A percentile compares a stretch with the other conserved stretches of the same genome.
Conservation (phyloP, 2,113 vertebrate genomes). For the Xenopus borealis region DNA sequence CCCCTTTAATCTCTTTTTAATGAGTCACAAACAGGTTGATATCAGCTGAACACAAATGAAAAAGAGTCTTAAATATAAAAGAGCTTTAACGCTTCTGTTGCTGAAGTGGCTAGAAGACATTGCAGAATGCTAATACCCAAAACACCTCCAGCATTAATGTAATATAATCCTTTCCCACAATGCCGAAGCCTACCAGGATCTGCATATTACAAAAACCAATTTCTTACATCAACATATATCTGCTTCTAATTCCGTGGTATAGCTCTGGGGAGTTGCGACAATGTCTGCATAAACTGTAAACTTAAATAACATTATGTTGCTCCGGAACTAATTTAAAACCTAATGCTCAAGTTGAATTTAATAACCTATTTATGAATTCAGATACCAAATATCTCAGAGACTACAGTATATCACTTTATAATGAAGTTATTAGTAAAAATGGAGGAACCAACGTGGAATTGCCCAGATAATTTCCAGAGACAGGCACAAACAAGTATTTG, state of each 20-base stretch:
- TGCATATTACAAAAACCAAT: constrained; percentile 97
- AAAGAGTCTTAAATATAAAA: too few relatives aligned
- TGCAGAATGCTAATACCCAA: neutral
- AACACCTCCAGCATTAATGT: neutral
- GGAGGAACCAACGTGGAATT: constrained; percentile 58
- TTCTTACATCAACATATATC: constrained; percentile 96
- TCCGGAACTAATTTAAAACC: constrained; percentile 98
- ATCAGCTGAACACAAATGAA: too few relatives aligned
- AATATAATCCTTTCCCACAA: constrained; percentile 72
- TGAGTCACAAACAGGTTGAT: too few relatives aligned
- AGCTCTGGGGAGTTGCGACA: constrained; percentile 95
- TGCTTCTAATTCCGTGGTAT: constrained; percentile 91
- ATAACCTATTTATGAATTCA: constrained; percentile 89
- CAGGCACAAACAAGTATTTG: constrained; percentile 65
- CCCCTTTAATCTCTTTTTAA: too few relatives aligned
- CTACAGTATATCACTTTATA: constrained; percentile 67
- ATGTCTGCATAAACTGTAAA: constrained; percentile 90
- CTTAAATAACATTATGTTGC: constrained; percentile 95
- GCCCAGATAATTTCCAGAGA: constrained; percentile 57
- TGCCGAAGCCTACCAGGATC: constrained; percentile 81
- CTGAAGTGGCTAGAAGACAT: neutral
- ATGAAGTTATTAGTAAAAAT: constrained; percentile 66
- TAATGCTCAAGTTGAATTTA: constrained; percentile 91
- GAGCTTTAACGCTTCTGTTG: neutral
- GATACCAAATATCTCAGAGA: constrained; percentile 75